Evolutionary conservation across 2,113 vertebrate species (phyloP).

Genomic region (Garra rufa): DNA sequence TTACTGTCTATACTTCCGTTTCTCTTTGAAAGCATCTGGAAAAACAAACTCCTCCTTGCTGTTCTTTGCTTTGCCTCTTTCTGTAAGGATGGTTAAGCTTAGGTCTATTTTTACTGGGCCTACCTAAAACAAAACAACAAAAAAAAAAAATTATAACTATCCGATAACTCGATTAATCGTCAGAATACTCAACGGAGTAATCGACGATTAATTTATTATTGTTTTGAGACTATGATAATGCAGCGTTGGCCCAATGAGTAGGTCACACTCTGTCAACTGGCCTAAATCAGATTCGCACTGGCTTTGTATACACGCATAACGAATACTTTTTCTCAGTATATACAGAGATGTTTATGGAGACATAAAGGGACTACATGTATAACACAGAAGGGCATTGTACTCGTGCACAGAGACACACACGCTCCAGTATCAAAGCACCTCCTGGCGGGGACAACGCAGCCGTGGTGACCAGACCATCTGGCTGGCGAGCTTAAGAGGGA

Average conservation of each 20-base stretch:
- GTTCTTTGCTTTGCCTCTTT: background rate
- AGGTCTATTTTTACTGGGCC: too few species aligned
- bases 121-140: too few species aligned
- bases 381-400: conserved; percentile 37
- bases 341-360: background rate
- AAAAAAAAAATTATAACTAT: too few species aligned
- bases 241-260: background rate
- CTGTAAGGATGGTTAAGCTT: conserved; percentile 10
- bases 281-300: background rate
- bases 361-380: conserved; percentile 15
- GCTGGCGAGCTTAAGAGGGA: conserved; percentile 48
- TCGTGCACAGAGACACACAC: conserved; percentile 40
- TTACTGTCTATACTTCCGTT: background rate
- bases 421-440: conserved; percentile 55
- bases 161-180: too few species aligned
- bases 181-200: too few species aligned
- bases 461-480: conserved; percentile 60
- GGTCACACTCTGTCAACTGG: background rate
- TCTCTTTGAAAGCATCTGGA: background rate
- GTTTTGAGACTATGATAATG: too few species aligned
- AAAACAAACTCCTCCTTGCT: background rate
- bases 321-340: background rate
- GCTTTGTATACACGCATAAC: background rate
- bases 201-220: too few species aligned
- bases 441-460: conserved; percentile 52